phyloP scores from a whole-genome alignment of 2,113 vertebrate genomes.

The Pleuronectes platessa region DNA sequence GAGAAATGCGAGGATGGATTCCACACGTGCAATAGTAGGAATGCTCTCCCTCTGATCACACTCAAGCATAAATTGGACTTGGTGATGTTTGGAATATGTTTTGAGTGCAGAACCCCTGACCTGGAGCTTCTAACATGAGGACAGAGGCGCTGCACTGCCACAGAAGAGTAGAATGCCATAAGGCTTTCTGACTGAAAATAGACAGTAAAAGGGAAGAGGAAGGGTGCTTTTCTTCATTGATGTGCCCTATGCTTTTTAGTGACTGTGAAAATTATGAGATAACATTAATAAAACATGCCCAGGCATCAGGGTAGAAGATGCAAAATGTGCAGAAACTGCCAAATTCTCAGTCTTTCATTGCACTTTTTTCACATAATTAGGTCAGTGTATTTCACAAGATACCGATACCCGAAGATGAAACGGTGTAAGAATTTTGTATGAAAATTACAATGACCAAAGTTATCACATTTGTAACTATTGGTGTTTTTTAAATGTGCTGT shows the following conservation, averaged over 20 bases:
- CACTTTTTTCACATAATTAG: no score
- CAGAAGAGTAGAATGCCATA: slow-evolving; percentile 25
- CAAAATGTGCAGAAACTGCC: neutral
- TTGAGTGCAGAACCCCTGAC: slow-evolving; percentile 36
- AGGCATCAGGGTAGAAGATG: neutral
- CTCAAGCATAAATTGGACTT: slow-evolving; percentile 45
- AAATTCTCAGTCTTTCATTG: no score
- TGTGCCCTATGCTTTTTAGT: neutral
- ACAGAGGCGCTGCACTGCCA: neutral
- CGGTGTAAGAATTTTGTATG: no score
- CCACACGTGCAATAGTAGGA: slow-evolving; percentile 51
- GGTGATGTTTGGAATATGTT: slow-evolving; percentile 40
- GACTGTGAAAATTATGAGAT: neutral
- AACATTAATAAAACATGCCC: neutral
- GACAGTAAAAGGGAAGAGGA: neutral
- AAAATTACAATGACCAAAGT: no score
- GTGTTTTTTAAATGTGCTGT: no score
- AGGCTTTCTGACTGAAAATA: slow-evolving; percentile 38
- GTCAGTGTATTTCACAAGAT: no score
- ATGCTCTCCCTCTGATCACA: slow-evolving; percentile 45
- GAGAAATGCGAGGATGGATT: slow-evolving; percentile 62
- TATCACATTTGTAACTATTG: no score
- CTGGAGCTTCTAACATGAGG: slow-evolving; percentile 31
- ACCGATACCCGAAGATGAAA: no score
- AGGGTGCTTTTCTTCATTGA: neutral